Percentiles rank a stretch among this genome's conserved stretches.
Conservation (phyloP, 2,797 vertebrate species). For the Danio kyathit region DNA sequence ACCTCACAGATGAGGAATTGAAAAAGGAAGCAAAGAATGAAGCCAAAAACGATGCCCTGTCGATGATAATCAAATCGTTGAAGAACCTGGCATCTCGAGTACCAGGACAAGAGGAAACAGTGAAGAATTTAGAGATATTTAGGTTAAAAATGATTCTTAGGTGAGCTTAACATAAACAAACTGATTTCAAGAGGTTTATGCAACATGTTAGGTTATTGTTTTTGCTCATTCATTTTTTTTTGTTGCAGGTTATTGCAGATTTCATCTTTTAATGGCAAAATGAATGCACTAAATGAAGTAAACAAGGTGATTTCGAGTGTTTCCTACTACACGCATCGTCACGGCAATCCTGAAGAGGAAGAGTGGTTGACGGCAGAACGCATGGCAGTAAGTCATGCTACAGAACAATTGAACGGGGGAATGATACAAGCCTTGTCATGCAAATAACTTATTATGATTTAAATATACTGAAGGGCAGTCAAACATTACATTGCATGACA, state of each 20-base stretch:
- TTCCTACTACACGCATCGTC: slow-evolving; percentile 98
- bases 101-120: slow-evolving; percentile 98
- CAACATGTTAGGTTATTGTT: neutral
- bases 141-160: slow-evolving; percentile 99
- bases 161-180: slow-evolving; percentile 76
- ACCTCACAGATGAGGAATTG: slow-evolving; percentile 98
- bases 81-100: slow-evolving; percentile 99
- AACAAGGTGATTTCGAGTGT: slow-evolving; percentile 99
- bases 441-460: neutral
- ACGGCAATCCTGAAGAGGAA: slow-evolving; percentile 96
- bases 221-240: neutral
- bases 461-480: neutral
- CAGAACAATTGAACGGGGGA: neutral
- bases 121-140: slow-evolving; percentile 99
- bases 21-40: slow-evolving; percentile 99
- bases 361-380: slow-evolving; percentile 99
- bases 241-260: slow-evolving; percentile 96
- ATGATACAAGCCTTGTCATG: neutral
- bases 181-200: neutral
- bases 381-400: slow-evolving; percentile 90
- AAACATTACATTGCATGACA: neutral
- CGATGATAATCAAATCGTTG: slow-evolving; percentile 99
- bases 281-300: slow-evolving; percentile 99
- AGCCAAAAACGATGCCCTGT: slow-evolving; percentile 99
- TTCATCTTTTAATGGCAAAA: slow-evolving; percentile 99